A percentile compares a stretch with the other conserved stretches of the same genome.
These are phyloP conservation scores for Tachystola acroxantha DNA, from an alignment of 2,888 invertebrate genomes.

Conservation along the genomic window DNA sequence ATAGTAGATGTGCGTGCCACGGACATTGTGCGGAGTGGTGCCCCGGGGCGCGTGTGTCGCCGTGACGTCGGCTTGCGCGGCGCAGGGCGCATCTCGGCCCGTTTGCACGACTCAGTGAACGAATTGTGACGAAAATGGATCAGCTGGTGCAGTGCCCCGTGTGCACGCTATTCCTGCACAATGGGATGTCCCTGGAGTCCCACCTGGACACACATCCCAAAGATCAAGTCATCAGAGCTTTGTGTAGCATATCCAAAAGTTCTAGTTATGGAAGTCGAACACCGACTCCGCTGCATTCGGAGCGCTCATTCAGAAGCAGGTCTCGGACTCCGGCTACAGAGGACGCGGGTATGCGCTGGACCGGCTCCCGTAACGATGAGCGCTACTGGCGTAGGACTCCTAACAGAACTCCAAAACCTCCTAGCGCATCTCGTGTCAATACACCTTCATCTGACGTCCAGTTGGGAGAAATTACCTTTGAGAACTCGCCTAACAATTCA, in stretches of 20 bases:
- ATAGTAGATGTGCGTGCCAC: constrained; percentile 65
- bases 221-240: constrained; percentile 91
- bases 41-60: constrained; percentile 44
- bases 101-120: constrained; percentile 11
- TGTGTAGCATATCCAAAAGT: constrained; percentile 72
- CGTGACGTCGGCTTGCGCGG: constrained; percentile 27
- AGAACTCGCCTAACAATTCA: constrained; percentile 34
- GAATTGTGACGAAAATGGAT: constrained; percentile 52
- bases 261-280: constrained; percentile 57
- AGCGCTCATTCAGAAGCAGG: constrained; percentile 60
- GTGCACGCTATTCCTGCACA: constrained; percentile 89
- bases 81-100: constrained; percentile 14
- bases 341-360: constrained; percentile 49
- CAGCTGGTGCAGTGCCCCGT: constrained; percentile 85
- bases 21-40: constrained; percentile 49
- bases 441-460: constrained; percentile 51
- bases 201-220: constrained; percentile 93
- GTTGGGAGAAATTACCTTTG: constrained; percentile 50
- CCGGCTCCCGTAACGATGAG: constrained; percentile 41
- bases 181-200: constrained; percentile 88
- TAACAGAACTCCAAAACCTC: constrained; percentile 48
- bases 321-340: constrained; percentile 58
- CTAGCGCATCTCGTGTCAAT: constrained; percentile 41
- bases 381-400: constrained; percentile 54
- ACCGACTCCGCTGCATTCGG: constrained; percentile 56